phyloP scores from a whole-genome alignment of 2,113 vertebrate genomes.

The Poeciliopsis prolifica region DNA sequence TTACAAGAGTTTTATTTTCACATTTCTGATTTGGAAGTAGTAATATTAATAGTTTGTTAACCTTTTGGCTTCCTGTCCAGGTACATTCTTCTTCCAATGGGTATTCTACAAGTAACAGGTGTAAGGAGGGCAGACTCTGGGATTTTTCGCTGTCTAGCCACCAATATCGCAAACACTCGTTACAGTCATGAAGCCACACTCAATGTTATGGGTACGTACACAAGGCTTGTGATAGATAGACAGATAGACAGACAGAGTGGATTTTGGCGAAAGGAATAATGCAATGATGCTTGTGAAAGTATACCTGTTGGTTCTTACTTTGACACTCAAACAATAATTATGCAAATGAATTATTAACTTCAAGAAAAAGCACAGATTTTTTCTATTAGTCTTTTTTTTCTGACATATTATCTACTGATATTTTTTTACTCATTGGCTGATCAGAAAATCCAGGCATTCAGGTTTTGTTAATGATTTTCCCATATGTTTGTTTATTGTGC shows the following conservation, averaged over 20 bases:
- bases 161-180: conserved; percentile 75
- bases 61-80: conserved; percentile 46
- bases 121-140: conserved; percentile 70
- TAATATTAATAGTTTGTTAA: not conserved
- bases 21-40: not conserved
- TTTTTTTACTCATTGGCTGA: not conserved
- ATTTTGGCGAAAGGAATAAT: no score
- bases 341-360: no score
- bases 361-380: no score
- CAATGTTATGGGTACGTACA: conserved; percentile 65
- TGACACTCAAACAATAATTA: no score
- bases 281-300: no score
- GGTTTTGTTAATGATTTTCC: not conserved
- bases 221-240: not conserved
- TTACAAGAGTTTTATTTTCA: not conserved
- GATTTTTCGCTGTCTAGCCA: conserved; percentile 73
- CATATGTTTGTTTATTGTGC: not conserved
- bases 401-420: no score
- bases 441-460: not conserved
- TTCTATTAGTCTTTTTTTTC: no score
- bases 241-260: not conserved
- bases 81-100: conserved; percentile 81
- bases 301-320: no score
- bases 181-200: conserved; percentile 78
- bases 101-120: conserved; percentile 78